Conservation (phyloP, 2,113 vertebrate species). For the Trogon surrucura region DNA sequence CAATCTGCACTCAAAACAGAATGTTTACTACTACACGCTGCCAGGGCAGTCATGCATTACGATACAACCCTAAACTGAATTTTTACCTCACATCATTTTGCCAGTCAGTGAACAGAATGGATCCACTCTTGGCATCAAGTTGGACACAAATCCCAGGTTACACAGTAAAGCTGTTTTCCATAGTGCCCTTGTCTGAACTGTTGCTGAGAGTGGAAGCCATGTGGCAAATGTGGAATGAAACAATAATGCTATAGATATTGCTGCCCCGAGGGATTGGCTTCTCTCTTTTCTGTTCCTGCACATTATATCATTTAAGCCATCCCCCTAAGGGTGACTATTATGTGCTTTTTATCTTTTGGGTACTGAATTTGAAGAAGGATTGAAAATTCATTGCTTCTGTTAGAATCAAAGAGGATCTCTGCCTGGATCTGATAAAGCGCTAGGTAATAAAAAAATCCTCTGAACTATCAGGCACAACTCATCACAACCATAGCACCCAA, state of each 20-base stretch:
- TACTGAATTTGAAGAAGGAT: background rate
- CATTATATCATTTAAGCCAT: conserved; percentile 17
- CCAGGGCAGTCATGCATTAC: background rate
- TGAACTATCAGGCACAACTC: background rate
- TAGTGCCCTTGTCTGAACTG: background rate
- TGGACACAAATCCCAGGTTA: background rate
- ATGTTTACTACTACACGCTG: background rate
- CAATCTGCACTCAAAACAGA: background rate
- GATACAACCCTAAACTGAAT: background rate
- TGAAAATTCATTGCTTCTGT: background rate
- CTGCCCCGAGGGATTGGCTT: background rate
- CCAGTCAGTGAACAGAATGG: background rate
- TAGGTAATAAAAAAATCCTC: background rate
- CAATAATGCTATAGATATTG: background rate
- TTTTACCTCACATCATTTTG: background rate
- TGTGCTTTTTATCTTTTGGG: background rate
- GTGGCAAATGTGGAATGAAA: background rate
- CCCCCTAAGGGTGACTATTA: background rate
- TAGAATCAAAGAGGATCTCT: conserved; percentile 2
- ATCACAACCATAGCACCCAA: background rate
- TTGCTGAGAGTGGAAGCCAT: background rate
- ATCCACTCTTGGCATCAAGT: background rate
- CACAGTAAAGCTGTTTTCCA: background rate
- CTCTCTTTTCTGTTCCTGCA: background rate
- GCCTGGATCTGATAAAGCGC: background rate